These are phyloP conservation scores for Connochaetes taurinus DNA, from an alignment of 2,113 vertebrate genomes.

Conservation along the genomic window DNA sequence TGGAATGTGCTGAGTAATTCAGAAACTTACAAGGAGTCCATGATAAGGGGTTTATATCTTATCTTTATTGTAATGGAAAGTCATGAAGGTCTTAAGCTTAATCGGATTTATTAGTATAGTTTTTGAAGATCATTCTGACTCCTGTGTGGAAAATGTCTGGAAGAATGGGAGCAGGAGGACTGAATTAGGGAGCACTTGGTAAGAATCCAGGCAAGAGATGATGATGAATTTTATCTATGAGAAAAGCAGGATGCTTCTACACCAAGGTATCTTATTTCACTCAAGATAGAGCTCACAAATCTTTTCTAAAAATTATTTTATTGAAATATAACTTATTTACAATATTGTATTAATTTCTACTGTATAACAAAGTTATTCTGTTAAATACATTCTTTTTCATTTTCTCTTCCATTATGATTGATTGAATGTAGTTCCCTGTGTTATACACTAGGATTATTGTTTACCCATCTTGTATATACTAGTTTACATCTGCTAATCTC, in stretches of 20 bases:
- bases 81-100: background rate
- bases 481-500: background rate
- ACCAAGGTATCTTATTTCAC: background rate
- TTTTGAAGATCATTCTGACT: background rate
- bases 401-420: background rate
- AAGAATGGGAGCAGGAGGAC: background rate
- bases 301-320: background rate
- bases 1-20: too few relatives aligned
- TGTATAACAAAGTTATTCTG: background rate
- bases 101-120: background rate
- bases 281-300: background rate
- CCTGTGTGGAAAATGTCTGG: background rate
- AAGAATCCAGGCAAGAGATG: background rate
- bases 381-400: background rate
- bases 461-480: background rate
- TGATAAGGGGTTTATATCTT: background rate
- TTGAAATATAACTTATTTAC: background rate
- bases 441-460: background rate
- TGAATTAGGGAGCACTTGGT: background rate
- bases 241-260: background rate
- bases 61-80: background rate
- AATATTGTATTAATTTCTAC: background rate
- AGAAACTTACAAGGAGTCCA: background rate
- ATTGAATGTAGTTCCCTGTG: background rate
- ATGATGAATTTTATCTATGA: background rate